phyloP scores from a whole-genome alignment of 2,113 vertebrate genomes.

The Embiotoca jacksoni region DNA sequence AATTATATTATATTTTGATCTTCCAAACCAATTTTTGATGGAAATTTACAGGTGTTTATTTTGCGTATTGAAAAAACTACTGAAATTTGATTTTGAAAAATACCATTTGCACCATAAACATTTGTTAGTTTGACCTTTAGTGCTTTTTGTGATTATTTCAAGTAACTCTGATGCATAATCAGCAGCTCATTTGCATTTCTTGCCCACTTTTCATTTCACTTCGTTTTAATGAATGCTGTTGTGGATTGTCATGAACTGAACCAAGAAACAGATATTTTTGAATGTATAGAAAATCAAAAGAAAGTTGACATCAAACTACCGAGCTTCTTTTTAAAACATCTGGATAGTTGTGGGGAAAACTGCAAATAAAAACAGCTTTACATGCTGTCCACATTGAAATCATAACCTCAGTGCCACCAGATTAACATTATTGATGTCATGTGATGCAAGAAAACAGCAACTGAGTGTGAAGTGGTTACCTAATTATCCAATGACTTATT shows the following conservation, averaged over 20 bases:
- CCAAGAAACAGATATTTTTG: neutral
- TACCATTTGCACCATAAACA: slow-evolving; percentile 10
- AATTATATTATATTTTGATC: neutral
- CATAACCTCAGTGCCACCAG: neutral
- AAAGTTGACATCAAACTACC: neutral
- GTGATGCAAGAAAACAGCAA: slow-evolving; percentile 2
- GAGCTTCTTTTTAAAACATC: neutral
- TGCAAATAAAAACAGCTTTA: slow-evolving; percentile 12
- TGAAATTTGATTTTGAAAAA: slow-evolving; percentile 27
- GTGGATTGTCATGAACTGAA: slow-evolving; percentile 11
- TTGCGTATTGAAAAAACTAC: slow-evolving; percentile 3
- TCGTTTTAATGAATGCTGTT: slow-evolving; percentile 18
- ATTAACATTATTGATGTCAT: neutral
- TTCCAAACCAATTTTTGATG: neutral
- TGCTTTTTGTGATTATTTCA: slow-evolving; percentile 43
- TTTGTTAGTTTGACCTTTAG: slow-evolving; percentile 43
- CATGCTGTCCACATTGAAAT: slow-evolving; percentile 17
- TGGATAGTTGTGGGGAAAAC: neutral
- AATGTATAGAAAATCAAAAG: neutral
- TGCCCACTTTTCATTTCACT: slow-evolving; percentile 32
- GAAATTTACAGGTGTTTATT: no score
- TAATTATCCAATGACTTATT: slow-evolving; percentile 28
- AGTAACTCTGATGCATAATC: slow-evolving; percentile 37
- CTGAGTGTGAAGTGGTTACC: slow-evolving; percentile 8
- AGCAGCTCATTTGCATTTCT: slow-evolving; percentile 49